Conservation (phyloP, 2,113 vertebrate genomes). For the Oncorhynchus masou region DNA sequence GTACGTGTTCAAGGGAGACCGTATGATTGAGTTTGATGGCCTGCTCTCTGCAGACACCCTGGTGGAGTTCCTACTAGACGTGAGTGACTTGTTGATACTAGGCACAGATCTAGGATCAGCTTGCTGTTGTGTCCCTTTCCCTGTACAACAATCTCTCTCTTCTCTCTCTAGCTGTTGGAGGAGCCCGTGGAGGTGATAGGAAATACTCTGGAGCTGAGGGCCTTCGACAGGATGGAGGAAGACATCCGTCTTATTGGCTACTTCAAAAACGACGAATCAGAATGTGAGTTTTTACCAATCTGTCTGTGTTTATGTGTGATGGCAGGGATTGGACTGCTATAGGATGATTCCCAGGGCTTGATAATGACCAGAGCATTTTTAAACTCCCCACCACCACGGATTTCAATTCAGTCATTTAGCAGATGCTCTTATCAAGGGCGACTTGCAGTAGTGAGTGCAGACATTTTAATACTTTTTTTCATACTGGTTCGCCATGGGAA, state of each 20-base stretch:
- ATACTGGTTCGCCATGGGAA: too few relatives aligned
- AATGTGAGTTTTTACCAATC: conserved; percentile 76
- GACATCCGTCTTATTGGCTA: conserved; percentile 90
- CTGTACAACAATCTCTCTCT: too few relatives aligned
- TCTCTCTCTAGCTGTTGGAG: conserved; percentile 80
- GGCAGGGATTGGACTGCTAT: too few relatives aligned
- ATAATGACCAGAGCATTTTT: too few relatives aligned
- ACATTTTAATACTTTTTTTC: too few relatives aligned
- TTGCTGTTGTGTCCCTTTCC: too few relatives aligned
- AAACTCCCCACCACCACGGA: too few relatives aligned
- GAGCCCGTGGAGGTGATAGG: conserved; percentile 93
- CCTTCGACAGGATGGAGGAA: conserved; percentile 90
- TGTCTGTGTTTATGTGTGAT: neutral
- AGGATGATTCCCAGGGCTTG: too few relatives aligned
- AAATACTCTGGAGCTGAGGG: conserved; percentile 86
- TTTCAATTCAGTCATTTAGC: too few relatives aligned
- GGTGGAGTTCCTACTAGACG: conserved; percentile 94
- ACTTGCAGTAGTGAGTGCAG: too few relatives aligned
- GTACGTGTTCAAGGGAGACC: conserved; percentile 90
- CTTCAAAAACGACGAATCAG: conserved; percentile 91
- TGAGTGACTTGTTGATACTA: conserved; percentile 59
- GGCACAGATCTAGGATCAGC: too few relatives aligned
- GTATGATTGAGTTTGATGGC: conserved; percentile 93
- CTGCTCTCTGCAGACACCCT: conserved; percentile 88
- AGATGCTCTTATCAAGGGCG: too few relatives aligned